Evolutionary conservation across 2,113 vertebrate species (phyloP), one percentile per base, ranked within the genome.

Genomic region (Tor tambroides): DNA sequence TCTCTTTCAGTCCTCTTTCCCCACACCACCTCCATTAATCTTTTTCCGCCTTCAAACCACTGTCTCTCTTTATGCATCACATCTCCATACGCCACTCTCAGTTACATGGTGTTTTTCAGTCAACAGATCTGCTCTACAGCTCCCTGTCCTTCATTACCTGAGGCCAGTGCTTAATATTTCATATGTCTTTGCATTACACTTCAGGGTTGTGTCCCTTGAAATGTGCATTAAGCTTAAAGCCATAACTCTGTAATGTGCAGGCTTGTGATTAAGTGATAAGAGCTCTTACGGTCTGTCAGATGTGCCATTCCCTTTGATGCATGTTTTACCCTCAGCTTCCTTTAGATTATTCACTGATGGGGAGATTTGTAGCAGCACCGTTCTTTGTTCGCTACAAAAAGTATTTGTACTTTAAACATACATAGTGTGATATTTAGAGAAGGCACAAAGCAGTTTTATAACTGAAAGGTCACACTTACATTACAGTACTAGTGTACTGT

Each of bases 51-150:
- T 63, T 67, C 63, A 79, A 49, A 41, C 49, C 30, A 21, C 35
- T 41, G 28, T 83, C 78, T 72, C 46, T 63, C 49, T 56, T 67
- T 83, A 21, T 35, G 23, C 56, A 75, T 63, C 72, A 59, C 17
- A 11, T 76, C 51, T 23, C 72, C 28, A 67, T 54, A 83, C 41
- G 51, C 71, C 77, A 38, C 32, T 88, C 83, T 76, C 87, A 30
- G 81, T 88, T 79, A 85, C 54, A 65, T 54, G n/a, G n/a, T 41
- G 81, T 71, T 74, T 83, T 56, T 77, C 38, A 38, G 59, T 80
- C 15, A 23, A 38, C 51, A 46, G 79, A 51, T 82, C 10, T 83
- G 78, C 56, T 76, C 59, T 23, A 26, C 74, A 28, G 15, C 75
- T 81, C 23, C 23, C 43, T 38, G 63, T 80, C 80, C 28, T 82